These are phyloP conservation scores for Eupithecia tripunctaria DNA, from an alignment of 2,888 invertebrate species.

Conservation along the genomic window DNA sequence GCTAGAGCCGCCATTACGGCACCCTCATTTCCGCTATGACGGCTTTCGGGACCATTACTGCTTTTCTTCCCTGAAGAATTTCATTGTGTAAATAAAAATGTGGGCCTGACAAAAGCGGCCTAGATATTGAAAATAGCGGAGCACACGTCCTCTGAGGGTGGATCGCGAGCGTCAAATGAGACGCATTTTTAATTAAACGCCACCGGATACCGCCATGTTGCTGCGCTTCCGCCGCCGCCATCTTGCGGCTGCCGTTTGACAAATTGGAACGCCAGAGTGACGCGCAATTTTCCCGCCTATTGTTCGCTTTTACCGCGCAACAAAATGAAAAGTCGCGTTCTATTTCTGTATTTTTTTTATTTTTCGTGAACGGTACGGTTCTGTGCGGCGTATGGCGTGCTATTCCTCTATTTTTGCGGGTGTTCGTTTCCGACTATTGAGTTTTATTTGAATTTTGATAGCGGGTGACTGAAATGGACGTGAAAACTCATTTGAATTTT, in stretches of 20 bases:
- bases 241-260: constrained; percentile 82
- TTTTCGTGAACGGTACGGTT: constrained; percentile 68
- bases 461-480: constrained; percentile 50
- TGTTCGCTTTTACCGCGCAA: constrained; percentile 81
- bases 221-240: constrained; percentile 73
- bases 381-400: constrained; percentile 57
- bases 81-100: constrained; percentile 35
- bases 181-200: constrained; percentile 82
- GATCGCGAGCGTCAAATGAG: constrained; percentile 72
- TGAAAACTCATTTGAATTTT: constrained; percentile 42
- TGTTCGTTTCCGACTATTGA: constrained; percentile 69
- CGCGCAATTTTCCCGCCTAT: constrained; percentile 84
- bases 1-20: constrained; percentile 62
- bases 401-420: constrained; percentile 64
- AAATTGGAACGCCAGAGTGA: constrained; percentile 84
- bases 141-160: constrained; percentile 59
- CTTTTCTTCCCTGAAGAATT: constrained; percentile 30
- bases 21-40: constrained; percentile 67
- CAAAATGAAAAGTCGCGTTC: constrained; percentile 82
- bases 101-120: constrained; percentile 40
- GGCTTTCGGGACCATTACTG: constrained; percentile 54
- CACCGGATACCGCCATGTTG: constrained; percentile 78
- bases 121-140: constrained; percentile 50
- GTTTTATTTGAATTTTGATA: constrained; percentile 67
- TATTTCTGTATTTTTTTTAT: constrained; percentile 67